These are phyloP conservation scores for Catostylus mosaicus DNA, from an alignment of 30 jellyfish, hydroid and myxozoan genomes.

Conservation along the genomic window DNA sequence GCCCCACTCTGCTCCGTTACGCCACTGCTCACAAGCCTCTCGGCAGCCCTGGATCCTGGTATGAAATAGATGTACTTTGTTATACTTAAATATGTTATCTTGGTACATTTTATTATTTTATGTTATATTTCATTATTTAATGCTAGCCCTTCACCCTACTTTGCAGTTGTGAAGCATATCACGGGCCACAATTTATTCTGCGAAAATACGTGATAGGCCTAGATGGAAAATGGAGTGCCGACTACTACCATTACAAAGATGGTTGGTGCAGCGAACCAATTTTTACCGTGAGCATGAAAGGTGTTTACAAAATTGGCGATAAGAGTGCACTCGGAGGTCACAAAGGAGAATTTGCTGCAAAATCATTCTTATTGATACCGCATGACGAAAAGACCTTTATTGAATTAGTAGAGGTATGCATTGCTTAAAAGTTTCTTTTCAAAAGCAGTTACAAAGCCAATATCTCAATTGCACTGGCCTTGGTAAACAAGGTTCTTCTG, in stretches of 20 bases:
- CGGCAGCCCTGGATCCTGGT: too few species aligned
- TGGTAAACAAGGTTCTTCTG: too few species aligned
- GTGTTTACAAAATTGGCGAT: conserved; percentile 57
- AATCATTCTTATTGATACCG: conserved; percentile 52
- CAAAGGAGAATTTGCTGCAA: conserved; percentile 56
- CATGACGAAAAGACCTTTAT: conserved; percentile 41
- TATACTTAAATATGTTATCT: too few species aligned
- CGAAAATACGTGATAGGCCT: conserved; percentile 56
- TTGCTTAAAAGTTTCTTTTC: neutral
- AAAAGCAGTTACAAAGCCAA: neutral
- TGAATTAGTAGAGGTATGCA: conserved; percentile 46
- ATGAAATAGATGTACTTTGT: too few species aligned
- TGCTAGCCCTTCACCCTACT: too few species aligned
- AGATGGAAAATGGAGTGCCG: conserved; percentile 69
- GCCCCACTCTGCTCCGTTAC: too few species aligned
- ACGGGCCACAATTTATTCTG: conserved; percentile 75
- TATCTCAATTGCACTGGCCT: neutral
- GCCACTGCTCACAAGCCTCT: too few species aligned
- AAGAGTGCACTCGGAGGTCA: conserved; percentile 58
- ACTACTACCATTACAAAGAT: conserved; percentile 62
- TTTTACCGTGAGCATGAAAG: conserved; percentile 64
- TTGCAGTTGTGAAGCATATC: conserved; percentile 69
- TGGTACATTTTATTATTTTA: too few species aligned
- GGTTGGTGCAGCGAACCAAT: conserved; percentile 73
- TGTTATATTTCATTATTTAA: too few species aligned